Base-by-base conservation (phyloP, 2,888 invertebrate genomes). In the Mythimna albipuncta region DNA sequence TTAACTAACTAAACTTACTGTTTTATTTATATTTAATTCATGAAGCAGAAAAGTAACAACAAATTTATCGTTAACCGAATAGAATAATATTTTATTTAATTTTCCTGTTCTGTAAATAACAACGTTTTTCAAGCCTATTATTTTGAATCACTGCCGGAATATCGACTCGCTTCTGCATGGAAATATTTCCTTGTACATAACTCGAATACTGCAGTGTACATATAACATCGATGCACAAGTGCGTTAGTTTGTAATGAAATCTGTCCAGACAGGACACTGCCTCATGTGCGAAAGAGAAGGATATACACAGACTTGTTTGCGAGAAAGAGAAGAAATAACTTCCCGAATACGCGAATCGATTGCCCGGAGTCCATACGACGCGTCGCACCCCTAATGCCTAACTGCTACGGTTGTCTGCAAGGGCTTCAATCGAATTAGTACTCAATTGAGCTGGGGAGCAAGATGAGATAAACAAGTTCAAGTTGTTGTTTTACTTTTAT, bases 321-420 rank as follows among this genome's bases (percentile, higher is more conserved):
- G 71, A 77, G 93, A 94, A 72, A 74, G 81, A 68, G 81, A 58
- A 58, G 71, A 75, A 72, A 59, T 68, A 80, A 90, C 90, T 92
- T 92, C 91, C 95, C 91, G 92, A 94, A 94, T 94, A 90, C 89
- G 87, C 81, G 89, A 93, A 95, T 95, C 95, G 95, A 95, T 96
- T 94, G 93, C 87, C 91, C 81, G 89, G 88, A 90, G 91, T 86
- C 91, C 89, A 89, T 90, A 88, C 89, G 73, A 85, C 82, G 77
- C 86, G 76, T 81, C 89, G 87, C 93, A 92, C 94, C 94, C 94
- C 91, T 91, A 90, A 92, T 91, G 87, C 89, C 91, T 91, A 91
- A 90, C 88, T 83, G 87, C 78, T 89, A 92, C 92, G 93, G 93
- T 78, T 92, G 92, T 87, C 87, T 86, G 80, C 74, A 47, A 75